Evolutionary conservation across 2,113 vertebrate genomes (phyloP), one percentile per base, ranked within the genome.

Genomic region (Himantopus leucocephalus): DNA sequence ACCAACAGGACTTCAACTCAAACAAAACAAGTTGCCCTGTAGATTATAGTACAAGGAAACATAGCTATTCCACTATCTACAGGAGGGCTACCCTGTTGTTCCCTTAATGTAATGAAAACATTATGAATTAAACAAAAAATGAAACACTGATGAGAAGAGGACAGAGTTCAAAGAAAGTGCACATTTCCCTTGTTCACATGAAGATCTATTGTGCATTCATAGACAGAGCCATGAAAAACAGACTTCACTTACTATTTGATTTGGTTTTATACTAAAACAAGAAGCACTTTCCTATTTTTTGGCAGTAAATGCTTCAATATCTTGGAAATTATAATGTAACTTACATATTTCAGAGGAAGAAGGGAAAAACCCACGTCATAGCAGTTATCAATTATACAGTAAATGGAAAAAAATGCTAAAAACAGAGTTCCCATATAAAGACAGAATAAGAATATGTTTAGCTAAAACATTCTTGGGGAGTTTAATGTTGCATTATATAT

Each of bases 131-230:
- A 95, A 96, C 35, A 93, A 95, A 95, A 93, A 94, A 91, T 67
- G 84, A 95, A 92, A 91, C 53, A 76, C n/a, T 34, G 86, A 85
- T 56, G 85, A 91, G 75, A 92, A 96, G 45, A 86, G 35, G 47
- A 88, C 55, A 92, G 73, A 94, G 96, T 97, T 97, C 97, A 97
- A 96, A 85, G 74, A 90, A 96, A 96, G 89, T 95, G 58, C 87
- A 88, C 39, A 73, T 76, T 94, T 95, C 78, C 63, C 63, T 92
- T 96, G 67, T 66, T 95, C 94, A 81, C 53, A 75, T 87, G 88
- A 93, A 96, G 84, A 88, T 88, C 89, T 95, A 89, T 90, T 88
- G 77, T 73, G 41, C 37, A 90, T 95, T 95, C 77, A 94, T 21
- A 62, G 53, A 96, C 13, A 30, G 14, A 95, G 92, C 87, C 84